phyloP scores from a whole-genome alignment of 2,888 invertebrate species.

The Melinopterus prodromus region DNA sequence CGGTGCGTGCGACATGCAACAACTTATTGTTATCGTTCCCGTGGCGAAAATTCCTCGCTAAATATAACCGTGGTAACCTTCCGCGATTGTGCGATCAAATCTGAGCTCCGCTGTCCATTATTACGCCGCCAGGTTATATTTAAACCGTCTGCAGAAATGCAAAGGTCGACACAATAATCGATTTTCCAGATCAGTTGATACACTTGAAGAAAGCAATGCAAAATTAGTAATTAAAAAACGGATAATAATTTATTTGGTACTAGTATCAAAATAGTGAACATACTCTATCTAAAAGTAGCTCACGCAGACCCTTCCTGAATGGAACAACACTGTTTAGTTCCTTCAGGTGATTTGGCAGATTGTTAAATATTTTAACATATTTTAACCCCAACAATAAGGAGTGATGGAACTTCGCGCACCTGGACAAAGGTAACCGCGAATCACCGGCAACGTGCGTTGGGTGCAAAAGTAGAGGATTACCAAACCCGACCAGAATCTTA shows the following conservation, averaged over 20 bases:
- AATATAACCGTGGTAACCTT: conserved; percentile 4
- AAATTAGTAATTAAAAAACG: not conserved
- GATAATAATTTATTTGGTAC: not conserved
- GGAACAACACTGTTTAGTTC: no score
- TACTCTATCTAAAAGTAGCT: no score
- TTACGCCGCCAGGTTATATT: not conserved
- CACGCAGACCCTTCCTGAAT: no score
- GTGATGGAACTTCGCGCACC: no score
- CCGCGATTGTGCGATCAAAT: not conserved
- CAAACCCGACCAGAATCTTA: no score
- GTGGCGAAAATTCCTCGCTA: not conserved
- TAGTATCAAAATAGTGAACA: no score
- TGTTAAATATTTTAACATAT: no score
- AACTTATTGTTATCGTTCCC: not conserved
- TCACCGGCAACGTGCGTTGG: no score
- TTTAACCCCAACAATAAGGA: no score
- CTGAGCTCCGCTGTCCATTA: not conserved
- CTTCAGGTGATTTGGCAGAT: no score
- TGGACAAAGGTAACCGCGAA: no score
- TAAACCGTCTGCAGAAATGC: not conserved
- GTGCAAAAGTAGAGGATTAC: no score
- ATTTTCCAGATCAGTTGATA: not conserved
- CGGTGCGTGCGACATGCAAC: not conserved
- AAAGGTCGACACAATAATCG: conserved; percentile 4
- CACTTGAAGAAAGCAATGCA: not conserved